Evolutionary conservation across 30 jellyfish, hydroid and myxozoan species (phyloP).

Genomic region (Aurelia aurita): DNA sequence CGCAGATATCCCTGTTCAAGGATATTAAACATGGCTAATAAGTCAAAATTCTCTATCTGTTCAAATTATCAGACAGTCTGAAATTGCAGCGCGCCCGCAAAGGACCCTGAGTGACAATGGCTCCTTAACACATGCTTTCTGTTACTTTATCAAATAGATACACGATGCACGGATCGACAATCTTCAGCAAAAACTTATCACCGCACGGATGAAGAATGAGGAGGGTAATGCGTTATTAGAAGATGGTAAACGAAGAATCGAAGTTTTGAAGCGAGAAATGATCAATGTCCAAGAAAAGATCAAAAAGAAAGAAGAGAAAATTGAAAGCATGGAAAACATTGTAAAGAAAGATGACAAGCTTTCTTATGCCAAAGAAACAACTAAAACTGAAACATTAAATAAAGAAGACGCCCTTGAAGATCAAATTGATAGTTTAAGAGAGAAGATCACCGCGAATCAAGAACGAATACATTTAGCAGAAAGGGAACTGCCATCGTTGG

Average conservation of each 20-base stretch:
- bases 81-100: no score
- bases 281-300: background rate
- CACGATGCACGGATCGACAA: slow-evolving; percentile 36
- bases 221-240: slow-evolving; percentile 26
- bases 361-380: background rate
- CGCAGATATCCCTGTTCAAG: no score
- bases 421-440: slow-evolving; percentile 26
- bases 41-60: no score
- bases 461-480: slow-evolving; percentile 32
- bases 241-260: slow-evolving; percentile 43
- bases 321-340: slow-evolving; percentile 8
- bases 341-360: slow-evolving; percentile 7
- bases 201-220: background rate
- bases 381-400: background rate
- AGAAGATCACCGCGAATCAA: slow-evolving; percentile 7
- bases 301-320: no score
- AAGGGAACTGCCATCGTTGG: slow-evolving; percentile 38
- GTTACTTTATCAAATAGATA: background rate
- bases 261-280: slow-evolving; percentile 21
- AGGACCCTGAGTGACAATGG: no score
- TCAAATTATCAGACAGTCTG: no score
- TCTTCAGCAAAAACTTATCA: slow-evolving; percentile 2
- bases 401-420: slow-evolving; percentile 42
- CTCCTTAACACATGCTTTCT: no score
- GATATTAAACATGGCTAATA: no score